A percentile compares a stretch with the other conserved stretches of the same genome.
phyloP scores from a whole-genome alignment of 1,140 invertebrate species.

The Apis cerana region DNA sequence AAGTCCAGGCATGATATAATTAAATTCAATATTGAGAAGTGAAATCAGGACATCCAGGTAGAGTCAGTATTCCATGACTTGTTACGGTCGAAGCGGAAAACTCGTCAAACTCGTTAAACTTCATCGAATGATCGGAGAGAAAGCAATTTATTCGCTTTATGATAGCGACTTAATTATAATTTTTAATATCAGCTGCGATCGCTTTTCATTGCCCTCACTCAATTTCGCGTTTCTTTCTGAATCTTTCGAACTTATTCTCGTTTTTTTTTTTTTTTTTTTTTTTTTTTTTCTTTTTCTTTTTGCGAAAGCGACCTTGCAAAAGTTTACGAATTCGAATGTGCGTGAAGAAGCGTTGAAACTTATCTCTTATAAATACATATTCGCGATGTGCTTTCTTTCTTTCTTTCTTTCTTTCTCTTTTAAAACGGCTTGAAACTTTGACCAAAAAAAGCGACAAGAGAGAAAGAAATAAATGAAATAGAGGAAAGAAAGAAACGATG shows the following conservation, averaged over 20 bases:
- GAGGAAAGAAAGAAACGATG: too few species aligned
- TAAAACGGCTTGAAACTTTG: not conserved
- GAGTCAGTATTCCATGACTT: too few species aligned
- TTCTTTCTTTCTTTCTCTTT: not conserved
- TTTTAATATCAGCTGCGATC: conserved; percentile 39
- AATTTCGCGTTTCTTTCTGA: not conserved
- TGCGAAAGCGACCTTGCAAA: not conserved
- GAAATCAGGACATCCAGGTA: not conserved
- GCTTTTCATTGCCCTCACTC: conserved; percentile 3
- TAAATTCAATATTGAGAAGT: not conserved
- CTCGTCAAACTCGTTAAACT: conserved; percentile 2
- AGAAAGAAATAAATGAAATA: too few species aligned
- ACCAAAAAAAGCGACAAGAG: too few species aligned
- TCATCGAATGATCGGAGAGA: too few species aligned
- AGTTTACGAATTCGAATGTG: conserved; percentile 30
- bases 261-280: too few species aligned
- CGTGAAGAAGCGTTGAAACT: not conserved
- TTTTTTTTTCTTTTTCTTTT: not conserved
- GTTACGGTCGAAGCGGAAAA: not conserved
- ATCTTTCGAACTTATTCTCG: not conserved
- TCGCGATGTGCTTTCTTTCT: not conserved
- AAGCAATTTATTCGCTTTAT: conserved; percentile 27
- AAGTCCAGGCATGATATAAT: not conserved
- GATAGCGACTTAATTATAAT: conserved; percentile 33
- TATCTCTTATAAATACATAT: conserved; percentile 30